Evolutionary conservation across 2,888 invertebrate genomes (phyloP).

Genomic region (Patella ulyssiponensis): DNA sequence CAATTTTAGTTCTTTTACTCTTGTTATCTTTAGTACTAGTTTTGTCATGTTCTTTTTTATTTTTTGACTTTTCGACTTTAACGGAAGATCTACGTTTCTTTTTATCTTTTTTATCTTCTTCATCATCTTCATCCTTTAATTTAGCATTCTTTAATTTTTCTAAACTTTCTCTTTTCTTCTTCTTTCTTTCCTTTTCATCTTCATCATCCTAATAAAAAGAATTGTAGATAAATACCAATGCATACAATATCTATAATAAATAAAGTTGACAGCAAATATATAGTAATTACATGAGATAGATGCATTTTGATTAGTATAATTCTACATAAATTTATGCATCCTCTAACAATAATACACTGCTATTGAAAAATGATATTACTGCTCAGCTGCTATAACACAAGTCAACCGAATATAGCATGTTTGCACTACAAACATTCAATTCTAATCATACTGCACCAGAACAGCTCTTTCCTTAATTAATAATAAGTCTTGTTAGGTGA

Average conservation of each 20-base stretch:
- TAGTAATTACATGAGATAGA: too few species aligned
- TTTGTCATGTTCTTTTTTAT: slow-evolving; percentile 18
- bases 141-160: slow-evolving; percentile 31
- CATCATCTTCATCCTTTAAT: slow-evolving; percentile 54
- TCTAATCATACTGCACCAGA: too few species aligned
- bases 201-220: slow-evolving; percentile 20
- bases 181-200: slow-evolving; percentile 36
- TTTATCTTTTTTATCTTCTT: slow-evolving; percentile 36
- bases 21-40: slow-evolving; percentile 18
- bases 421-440: too few species aligned
- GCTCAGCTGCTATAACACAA: too few species aligned
- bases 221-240: too few species aligned
- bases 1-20: slow-evolving; percentile 15
- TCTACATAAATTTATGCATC: too few species aligned
- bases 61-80: slow-evolving; percentile 30
- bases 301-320: too few species aligned
- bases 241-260: too few species aligned
- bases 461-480: not conserved
- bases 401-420: too few species aligned
- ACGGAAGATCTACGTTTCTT: slow-evolving; percentile 19
- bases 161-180: slow-evolving; percentile 30
- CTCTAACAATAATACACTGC: too few species aligned
- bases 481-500: not conserved
- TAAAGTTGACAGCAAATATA: too few species aligned
- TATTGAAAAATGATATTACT: too few species aligned